Base-by-base conservation (phyloP, 1,140 invertebrate species). In the Harpegnathos saltator region DNA sequence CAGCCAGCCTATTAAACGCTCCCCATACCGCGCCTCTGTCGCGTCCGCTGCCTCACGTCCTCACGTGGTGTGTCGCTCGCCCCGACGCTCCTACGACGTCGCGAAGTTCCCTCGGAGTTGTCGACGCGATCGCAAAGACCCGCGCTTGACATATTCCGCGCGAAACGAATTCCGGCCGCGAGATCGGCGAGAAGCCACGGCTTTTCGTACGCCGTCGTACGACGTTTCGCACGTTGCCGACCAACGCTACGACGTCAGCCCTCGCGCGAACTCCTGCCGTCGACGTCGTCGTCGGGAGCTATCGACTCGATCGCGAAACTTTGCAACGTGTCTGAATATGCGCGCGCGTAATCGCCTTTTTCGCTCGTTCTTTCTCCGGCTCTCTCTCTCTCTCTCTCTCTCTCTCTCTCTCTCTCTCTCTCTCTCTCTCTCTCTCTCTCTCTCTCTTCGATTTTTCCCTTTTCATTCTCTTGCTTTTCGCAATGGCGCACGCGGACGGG, bases 401-500 rank as follows among this genome's bases (percentile, higher is more conserved):
- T 50, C 19, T 75, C 38, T 15, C 33, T 69, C 26, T 54, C 26
- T 17, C 29, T 50, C 63, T 15, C 52, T n/a, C 52, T 65, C n/a
- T 65, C 11, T 44, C 38, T 14, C 15, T 33, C 56, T 50, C 38
- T n/a, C 68, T 50, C 59, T 24, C 26, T 62, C 44, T 33, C 38
- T 62, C n/a, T 44, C 48, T 19, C 29, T 29, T 52, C 3, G 38
- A 9, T 5, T 44, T 15, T 54, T n/a, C 29, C 50, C 1, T 54
- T 58, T 22, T 65, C 22, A 1, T 58, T 48, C 24, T 19, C 33
- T 24, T 73, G 19, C 61, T 24, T 82, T 29, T 72, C 22, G 15
- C 52, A 66, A 17, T 17, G 17, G 19, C 50, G 50, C 52, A 63
- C 65, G 73, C 68, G 62, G 54, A 77, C 69, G 73, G 54, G 26